Evolutionary conservation across 1,140 invertebrate species (phyloP).

Genomic region (Halesus radiatus): DNA sequence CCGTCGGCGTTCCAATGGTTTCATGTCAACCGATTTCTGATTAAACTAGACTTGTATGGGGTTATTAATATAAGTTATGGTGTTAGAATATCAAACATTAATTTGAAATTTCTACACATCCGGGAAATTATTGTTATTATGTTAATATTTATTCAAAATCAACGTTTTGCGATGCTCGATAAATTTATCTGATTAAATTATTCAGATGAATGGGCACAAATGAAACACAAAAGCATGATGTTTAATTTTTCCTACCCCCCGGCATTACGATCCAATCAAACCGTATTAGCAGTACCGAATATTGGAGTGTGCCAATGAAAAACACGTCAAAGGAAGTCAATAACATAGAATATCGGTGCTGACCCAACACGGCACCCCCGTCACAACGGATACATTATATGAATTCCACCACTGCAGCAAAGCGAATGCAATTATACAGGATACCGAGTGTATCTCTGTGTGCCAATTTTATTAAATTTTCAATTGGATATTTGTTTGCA

Average conservation of each 20-base stretch:
- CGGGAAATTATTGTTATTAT: too few species aligned
- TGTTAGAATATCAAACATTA: too few species aligned
- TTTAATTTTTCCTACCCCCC: too few species aligned
- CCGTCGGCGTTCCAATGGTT: too few species aligned
- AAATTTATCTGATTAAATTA: too few species aligned
- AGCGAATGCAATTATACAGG: conserved; percentile 36
- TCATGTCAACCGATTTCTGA: too few species aligned
- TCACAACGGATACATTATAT: not conserved
- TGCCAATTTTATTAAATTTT: conserved; percentile 24
- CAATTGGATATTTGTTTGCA: conserved; percentile 14
- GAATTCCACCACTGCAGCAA: conserved; percentile 22
- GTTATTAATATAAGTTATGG: too few species aligned
- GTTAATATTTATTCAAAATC: too few species aligned
- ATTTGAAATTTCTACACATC: too few species aligned
- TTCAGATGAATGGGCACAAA: not conserved
- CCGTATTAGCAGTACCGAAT: not conserved
- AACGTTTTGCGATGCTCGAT: too few species aligned
- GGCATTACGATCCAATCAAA: not conserved
- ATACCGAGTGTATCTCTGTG: not conserved
- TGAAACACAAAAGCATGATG: not conserved
- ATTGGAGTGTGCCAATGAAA: conserved; percentile 18
- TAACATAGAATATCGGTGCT: conserved; percentile 28
- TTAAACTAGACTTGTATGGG: too few species aligned
- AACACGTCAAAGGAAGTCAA: conserved; percentile 41
- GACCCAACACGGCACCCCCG: not conserved